Conservation (phyloP, 2,113 vertebrate species). For the Toxotes jaculatrix region DNA sequence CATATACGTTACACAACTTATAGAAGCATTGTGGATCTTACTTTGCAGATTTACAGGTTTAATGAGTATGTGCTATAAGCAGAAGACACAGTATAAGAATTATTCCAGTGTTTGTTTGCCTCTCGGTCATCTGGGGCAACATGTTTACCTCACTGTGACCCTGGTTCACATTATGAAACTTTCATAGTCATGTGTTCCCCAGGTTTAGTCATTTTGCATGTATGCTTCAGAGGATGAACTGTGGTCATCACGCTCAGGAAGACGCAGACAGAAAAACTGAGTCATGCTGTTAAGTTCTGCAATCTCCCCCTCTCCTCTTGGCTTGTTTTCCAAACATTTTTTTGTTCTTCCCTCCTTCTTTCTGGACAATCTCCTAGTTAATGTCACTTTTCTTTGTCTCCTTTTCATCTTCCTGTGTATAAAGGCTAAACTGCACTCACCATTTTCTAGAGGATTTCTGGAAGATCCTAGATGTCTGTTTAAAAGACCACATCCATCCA, state of each 20-base stretch:
- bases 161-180: conserved; percentile 20
- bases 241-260: conserved; percentile 17
- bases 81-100: not conserved
- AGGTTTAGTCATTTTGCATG: conserved; percentile 37
- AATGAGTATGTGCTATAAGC: not conserved
- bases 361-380: conserved; percentile 13
- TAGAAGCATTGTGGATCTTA: not conserved
- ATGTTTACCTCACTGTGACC: conserved; percentile 14
- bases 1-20: not conserved
- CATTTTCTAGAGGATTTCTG: not conserved
- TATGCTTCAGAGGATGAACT: conserved; percentile 17
- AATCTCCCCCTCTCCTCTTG: not conserved
- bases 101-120: conserved; percentile 3
- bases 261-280: conserved; percentile 40
- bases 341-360: conserved; percentile 20
- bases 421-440: not conserved
- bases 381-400: conserved; percentile 26
- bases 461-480: not conserved
- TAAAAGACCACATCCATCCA: not conserved
- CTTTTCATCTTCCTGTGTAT: conserved; percentile 9
- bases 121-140: not conserved
- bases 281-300: conserved; percentile 30
- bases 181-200: conserved; percentile 17
- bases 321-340: conserved; percentile 32
- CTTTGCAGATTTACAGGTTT: not conserved